Evolutionary conservation across 53 echinoderm and acorn worm species (phyloP).

Genomic region (Actinopyga echinites): DNA sequence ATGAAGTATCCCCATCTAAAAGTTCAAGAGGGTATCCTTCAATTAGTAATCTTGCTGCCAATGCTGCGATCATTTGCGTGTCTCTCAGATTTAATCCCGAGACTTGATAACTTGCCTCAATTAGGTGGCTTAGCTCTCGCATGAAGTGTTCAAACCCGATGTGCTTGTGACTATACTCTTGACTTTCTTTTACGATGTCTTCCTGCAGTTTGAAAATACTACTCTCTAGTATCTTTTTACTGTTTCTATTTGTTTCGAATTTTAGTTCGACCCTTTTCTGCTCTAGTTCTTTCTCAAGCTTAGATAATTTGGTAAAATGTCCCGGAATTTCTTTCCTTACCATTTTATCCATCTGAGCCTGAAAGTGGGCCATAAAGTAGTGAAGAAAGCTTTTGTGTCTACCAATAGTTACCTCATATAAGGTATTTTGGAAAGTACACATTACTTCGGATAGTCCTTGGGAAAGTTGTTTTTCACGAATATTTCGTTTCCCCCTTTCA

Average conservation of each 20-base stretch:
- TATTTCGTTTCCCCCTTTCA: neutral
- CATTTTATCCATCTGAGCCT: neutral
- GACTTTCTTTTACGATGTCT: neutral
- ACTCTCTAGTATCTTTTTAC: neutral
- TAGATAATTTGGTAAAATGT: neutral
- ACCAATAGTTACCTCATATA: neutral
- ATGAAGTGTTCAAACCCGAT: slow-evolving; percentile 16
- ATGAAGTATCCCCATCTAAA: neutral
- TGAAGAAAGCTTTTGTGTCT: neutral
- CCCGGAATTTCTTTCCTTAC: neutral
- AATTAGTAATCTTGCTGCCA: neutral
- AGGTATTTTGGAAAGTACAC: neutral
- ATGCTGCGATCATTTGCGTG: neutral
- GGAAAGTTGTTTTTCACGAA: neutral
- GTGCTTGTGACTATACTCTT: neutral
- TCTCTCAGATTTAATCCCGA: neutral
- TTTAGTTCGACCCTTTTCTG: neutral
- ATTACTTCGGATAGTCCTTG: neutral
- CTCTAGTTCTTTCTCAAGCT: neutral
- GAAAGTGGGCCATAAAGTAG: neutral
- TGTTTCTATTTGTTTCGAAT: neutral
- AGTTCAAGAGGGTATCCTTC: neutral
- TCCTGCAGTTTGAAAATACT: neutral
- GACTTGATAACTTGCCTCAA: neutral
- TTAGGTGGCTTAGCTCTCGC: slow-evolving; percentile 1